phyloP scores from a whole-genome alignment of 2,113 vertebrate genomes.

The Mesembrinibis cayennensis region DNA sequence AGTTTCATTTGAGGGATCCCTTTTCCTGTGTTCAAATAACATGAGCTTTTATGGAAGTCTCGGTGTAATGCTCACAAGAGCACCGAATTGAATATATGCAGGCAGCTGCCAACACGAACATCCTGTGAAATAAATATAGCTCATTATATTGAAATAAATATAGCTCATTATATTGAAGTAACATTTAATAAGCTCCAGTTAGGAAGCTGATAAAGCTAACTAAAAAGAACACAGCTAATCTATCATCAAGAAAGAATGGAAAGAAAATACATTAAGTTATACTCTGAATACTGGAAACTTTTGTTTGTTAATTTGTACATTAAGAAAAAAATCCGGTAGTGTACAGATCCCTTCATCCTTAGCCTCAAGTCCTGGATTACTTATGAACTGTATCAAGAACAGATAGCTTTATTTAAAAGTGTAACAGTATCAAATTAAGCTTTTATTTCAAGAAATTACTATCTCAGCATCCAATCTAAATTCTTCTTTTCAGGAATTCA shows the following conservation, averaged over 20 bases:
- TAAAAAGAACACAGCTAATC: background rate
- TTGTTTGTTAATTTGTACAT: background rate
- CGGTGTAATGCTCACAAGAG: background rate
- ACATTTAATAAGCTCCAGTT: background rate
- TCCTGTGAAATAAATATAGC: constrained; percentile 22
- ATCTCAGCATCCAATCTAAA: background rate
- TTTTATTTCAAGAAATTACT: background rate
- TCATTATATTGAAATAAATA: constrained; percentile 24
- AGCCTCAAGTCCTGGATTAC: background rate
- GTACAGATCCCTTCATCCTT: background rate
- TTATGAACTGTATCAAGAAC: background rate
- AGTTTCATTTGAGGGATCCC: background rate
- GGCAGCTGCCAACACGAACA: constrained; percentile 16
- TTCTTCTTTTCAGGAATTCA: background rate
- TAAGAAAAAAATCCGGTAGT: background rate
- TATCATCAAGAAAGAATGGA: background rate
- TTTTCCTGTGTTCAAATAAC: background rate
- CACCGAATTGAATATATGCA: background rate
- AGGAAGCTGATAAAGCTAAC: constrained; percentile 8
- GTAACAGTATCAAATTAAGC: background rate
- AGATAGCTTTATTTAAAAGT: background rate
- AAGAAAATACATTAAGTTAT: background rate
- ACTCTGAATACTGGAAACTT: background rate
- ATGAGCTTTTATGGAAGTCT: background rate
- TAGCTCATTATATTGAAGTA: constrained; percentile 1